Evolutionary conservation across 1,140 invertebrate genomes (phyloP).

Genomic region (Oppia nitens): DNA sequence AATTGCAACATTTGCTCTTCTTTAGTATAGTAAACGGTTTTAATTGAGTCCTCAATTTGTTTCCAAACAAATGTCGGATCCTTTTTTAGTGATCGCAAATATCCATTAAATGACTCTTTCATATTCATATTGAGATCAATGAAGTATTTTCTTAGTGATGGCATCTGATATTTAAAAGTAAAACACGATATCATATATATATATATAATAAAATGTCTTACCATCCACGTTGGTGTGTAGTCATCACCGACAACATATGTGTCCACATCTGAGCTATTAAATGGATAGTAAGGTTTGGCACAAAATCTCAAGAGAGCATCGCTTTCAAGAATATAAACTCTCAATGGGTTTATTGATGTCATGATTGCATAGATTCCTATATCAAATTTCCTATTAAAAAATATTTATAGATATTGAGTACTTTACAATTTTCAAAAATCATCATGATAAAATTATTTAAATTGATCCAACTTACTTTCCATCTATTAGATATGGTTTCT

Average conservation of each 20-base stretch:
- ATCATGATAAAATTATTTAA: not conserved
- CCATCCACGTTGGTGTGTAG: constrained; percentile 84
- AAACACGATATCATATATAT: constrained; percentile 14
- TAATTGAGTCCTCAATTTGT: constrained; percentile 59
- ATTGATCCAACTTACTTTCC: constrained; percentile 24
- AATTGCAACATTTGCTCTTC: constrained; percentile 38
- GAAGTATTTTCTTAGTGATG: constrained; percentile 60
- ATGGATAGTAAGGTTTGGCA: constrained; percentile 76
- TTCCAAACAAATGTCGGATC: constrained; percentile 58
- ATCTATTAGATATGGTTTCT: constrained; percentile 47
- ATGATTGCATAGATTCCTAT: constrained; percentile 86
- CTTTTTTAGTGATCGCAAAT: constrained; percentile 45
- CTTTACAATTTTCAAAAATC: too few relatives aligned
- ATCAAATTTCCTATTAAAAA: constrained; percentile 68
- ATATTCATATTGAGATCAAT: constrained; percentile 58
- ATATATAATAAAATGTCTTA: constrained; percentile 18
- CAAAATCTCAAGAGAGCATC: constrained; percentile 85
- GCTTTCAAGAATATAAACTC: constrained; percentile 72
- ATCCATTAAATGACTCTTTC: constrained; percentile 69
- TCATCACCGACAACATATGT: constrained; percentile 91
- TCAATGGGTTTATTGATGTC: constrained; percentile 73
- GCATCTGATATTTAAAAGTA: constrained; percentile 34
- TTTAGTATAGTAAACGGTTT: constrained; percentile 51
- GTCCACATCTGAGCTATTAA: constrained; percentile 55
- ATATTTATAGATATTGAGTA: constrained; percentile 26